These are phyloP conservation scores for Aphaenogaster floridana DNA, from an alignment of 1,140 invertebrate genomes.

Conservation along the genomic window DNA sequence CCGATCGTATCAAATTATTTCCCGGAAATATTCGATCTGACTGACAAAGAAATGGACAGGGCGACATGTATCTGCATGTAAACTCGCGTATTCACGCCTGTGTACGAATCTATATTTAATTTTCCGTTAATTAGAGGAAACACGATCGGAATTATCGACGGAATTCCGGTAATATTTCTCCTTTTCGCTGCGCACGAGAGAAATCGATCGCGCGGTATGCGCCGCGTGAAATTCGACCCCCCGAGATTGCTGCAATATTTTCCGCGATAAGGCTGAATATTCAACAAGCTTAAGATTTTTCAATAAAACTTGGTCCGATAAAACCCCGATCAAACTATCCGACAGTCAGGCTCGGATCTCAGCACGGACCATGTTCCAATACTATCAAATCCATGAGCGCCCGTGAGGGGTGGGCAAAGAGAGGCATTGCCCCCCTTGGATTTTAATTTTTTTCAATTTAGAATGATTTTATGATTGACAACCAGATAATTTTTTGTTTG, in stretches of 20 bases:
- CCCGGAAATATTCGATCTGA: background rate
- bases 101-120: slow-evolving; percentile 31
- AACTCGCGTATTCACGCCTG: background rate
- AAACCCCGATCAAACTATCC: background rate
- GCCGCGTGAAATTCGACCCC: slow-evolving; percentile 33
- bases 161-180: slow-evolving; percentile 64
- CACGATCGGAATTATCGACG: slow-evolving; percentile 69
- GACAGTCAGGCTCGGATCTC: background rate
- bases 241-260: slow-evolving; percentile 55
- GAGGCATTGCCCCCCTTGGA: too few relatives aligned
- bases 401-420: too few relatives aligned
- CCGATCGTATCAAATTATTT: background rate
- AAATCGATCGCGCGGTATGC: slow-evolving; percentile 68
- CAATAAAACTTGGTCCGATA: slow-evolving; percentile 10
- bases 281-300: slow-evolving; percentile 59
- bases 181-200: slow-evolving; percentile 26
- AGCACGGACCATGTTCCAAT: background rate
- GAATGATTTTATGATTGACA: too few relatives aligned
- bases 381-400: background rate
- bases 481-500: too few relatives aligned
- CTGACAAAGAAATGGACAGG: background rate
- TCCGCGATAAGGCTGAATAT: slow-evolving; percentile 52
- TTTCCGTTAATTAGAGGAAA: slow-evolving; percentile 57
- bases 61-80: background rate
- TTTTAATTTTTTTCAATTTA: too few relatives aligned